Evolutionary conservation across 2,113 vertebrate genomes (phyloP).

Genomic region (Henicopernis longicauda): DNA sequence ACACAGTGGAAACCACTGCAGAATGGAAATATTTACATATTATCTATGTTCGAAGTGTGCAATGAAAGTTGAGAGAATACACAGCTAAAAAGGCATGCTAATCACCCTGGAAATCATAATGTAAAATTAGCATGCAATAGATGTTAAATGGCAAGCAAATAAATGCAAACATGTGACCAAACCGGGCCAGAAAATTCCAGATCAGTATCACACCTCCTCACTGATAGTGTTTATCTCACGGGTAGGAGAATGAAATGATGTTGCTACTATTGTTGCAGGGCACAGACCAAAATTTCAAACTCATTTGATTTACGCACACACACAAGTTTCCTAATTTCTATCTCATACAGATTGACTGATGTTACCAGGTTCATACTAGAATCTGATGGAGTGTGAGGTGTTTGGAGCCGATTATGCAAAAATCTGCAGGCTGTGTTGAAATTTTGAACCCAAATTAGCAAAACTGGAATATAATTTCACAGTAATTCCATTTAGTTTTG

Average conservation of each 20-base stretch:
- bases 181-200: conserved; percentile 16
- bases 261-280: background rate
- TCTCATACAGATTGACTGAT: background rate
- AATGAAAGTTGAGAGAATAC: conserved; percentile 21
- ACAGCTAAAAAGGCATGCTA: conserved; percentile 26
- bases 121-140: conserved; percentile 26
- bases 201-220: background rate
- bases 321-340: background rate
- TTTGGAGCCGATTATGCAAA: background rate
- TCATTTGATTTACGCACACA: background rate
- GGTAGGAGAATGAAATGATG: background rate
- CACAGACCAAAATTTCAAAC: background rate
- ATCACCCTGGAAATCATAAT: conserved; percentile 38
- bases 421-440: background rate
- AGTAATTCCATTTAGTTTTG: background rate
- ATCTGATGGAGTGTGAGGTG: background rate
- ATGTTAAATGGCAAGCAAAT: conserved; percentile 16
- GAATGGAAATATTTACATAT: conserved; percentile 56
- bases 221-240: background rate
- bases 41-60: conserved; percentile 30
- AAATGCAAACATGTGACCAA: background rate
- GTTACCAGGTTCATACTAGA: background rate
- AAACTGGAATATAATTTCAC: background rate
- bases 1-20: conserved; percentile 39
- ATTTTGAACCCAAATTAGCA: background rate